Conservation (phyloP, 2,113 vertebrate species). For the Centrocercus urophasianus region DNA sequence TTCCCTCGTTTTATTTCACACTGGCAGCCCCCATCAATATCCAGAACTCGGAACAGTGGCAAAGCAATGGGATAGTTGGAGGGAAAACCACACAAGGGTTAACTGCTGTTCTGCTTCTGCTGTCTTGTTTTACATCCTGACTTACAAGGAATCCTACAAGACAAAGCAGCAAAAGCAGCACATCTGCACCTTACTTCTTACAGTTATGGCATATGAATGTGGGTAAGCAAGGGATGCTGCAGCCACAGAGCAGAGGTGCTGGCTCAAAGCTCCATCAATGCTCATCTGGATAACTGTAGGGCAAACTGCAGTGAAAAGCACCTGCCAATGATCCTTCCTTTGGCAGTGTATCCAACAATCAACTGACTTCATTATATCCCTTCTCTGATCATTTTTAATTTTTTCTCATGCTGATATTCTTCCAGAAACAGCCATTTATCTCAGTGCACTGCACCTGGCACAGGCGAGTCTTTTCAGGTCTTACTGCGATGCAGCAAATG, state of each 20-base stretch:
- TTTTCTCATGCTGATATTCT: fast-evolving
- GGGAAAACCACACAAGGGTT: neutral
- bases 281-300: neutral
- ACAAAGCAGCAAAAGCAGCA: neutral
- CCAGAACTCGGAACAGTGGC: too few species aligned
- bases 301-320: neutral
- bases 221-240: neutral
- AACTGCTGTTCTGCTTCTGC: neutral
- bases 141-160: neutral
- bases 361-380: fast-evolving
- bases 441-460: neutral
- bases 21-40: neutral
- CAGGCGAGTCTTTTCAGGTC: fast-evolving
- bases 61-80: neutral
- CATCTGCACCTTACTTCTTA: neutral
- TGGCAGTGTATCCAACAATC: fast-evolving
- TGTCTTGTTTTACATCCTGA: neutral
- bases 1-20: neutral
- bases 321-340: neutral
- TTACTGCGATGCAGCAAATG: fast-evolving
- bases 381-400: neutral
- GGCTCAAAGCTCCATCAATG: neutral
- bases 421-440: neutral
- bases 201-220: too few species aligned
- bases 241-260: fast-evolving